A percentile compares a stretch with the other conserved stretches of the same genome.
These are phyloP conservation scores for Eumaeus atala DNA, from an alignment of 1,140 invertebrate species.

Conservation along the genomic window DNA sequence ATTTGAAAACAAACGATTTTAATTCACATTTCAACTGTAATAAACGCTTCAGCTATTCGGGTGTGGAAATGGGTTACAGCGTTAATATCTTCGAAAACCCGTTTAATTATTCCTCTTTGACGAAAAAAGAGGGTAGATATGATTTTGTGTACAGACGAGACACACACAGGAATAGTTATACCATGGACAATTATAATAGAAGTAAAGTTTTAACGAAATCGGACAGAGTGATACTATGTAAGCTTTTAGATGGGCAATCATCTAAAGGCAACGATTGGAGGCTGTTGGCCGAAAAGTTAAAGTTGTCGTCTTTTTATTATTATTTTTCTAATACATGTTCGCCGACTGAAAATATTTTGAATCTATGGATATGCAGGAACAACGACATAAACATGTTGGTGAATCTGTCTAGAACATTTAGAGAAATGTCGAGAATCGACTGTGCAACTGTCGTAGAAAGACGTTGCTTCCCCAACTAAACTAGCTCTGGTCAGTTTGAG, in stretches of 20 bases:
- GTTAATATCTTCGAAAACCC: slow-evolving; percentile 67
- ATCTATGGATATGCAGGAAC: slow-evolving; percentile 96
- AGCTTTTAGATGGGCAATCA: slow-evolving; percentile 91
- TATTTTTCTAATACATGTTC: slow-evolving; percentile 97
- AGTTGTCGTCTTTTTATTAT: slow-evolving; percentile 94
- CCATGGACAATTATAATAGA: slow-evolving; percentile 56
- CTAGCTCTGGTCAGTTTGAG: slow-evolving; percentile 14
- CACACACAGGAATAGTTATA: slow-evolving; percentile 49
- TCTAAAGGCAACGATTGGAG: slow-evolving; percentile 95
- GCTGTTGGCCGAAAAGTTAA: slow-evolving; percentile 91
- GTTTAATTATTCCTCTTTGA: slow-evolving; percentile 66
- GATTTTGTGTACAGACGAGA: slow-evolving; percentile 56
- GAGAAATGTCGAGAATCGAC: slow-evolving; percentile 94
- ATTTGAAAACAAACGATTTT: slow-evolving; percentile 67
- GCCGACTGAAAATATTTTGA: slow-evolving; percentile 95
- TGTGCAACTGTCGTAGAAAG: slow-evolving; percentile 91
- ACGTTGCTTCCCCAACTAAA: slow-evolving; percentile 58
- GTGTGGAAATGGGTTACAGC: slow-evolving; percentile 49
- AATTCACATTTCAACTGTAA: slow-evolving; percentile 67
- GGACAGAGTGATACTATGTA: slow-evolving; percentile 89
- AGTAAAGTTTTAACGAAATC: slow-evolving; percentile 61
- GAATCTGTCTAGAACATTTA: slow-evolving; percentile 91
- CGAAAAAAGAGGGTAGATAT: slow-evolving; percentile 59
- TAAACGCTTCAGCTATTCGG: slow-evolving; percentile 62
- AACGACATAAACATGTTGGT: slow-evolving; percentile 86